Evolutionary conservation across 2,888 invertebrate genomes (phyloP), one percentile per base, ranked within the genome.

Genomic region (Strigamia transsilvanica): DNA sequence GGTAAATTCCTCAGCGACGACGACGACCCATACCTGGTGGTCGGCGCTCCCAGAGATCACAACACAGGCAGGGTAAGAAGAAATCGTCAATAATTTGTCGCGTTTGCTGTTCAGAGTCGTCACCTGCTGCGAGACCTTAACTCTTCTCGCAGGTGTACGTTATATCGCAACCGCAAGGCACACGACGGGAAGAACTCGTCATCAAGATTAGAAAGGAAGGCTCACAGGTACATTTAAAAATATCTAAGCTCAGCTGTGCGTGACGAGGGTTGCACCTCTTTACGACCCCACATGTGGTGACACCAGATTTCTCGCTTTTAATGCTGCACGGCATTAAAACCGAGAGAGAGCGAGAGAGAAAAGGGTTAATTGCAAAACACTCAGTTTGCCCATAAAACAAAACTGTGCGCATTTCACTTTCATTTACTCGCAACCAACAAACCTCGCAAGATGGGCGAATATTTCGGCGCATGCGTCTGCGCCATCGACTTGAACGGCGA

Each of bases 401-500:
- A 61, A 23, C n/a, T 46, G 46, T n/a, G 46, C 15, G 7, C 21
- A 61, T 61, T 10, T 23, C 21, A 21, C 21, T 61, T 61, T 61
- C 4, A 18, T 61, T 13, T 51, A 51, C 7, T 51, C 12, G 51
- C 15, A 51, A n/a, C 7, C 51, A 6, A 38, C 38, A 38, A 38
- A 9, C 6, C 38, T 38, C 6, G 4, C 38, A 38, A 38, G 79
- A 51, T 86, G 51, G 87, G 87, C 3, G 85, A 86, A 21, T 87
- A 87, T 81, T 88, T 86, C 83, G 87, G 88, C 0, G 85, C 86
- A 3, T 83, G 86, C 32, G 82, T 88, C 15, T 85, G 86, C 56
- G 85, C 86, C 15, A 84, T 85, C 4, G 87, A 88, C 83, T 83
- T 87, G 10, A 87, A 87, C 84, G 84, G 83, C 38, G 88, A 88